Base-by-base conservation (phyloP, 64 coral and sea anemone genomes). In the Anthopleura sola region DNA sequence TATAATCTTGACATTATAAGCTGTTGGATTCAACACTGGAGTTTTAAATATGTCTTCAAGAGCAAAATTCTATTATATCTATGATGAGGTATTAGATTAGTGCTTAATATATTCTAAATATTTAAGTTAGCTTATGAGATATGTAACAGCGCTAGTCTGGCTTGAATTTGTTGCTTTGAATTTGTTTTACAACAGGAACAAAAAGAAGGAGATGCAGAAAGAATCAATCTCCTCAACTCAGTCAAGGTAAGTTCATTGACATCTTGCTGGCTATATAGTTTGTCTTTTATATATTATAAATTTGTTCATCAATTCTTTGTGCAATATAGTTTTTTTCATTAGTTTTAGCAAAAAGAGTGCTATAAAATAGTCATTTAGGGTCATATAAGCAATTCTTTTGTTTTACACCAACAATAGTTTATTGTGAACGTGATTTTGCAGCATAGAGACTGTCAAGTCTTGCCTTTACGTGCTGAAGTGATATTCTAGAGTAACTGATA, bases 181-280 rank as follows among this genome's bases (percentile, higher is more conserved):
- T 71, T 71, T 71, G 14, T 71, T 71, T 71, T 71, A 14, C 31
- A 34, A 71, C 21, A 91, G 89, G 89, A 91, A 6, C 68, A 57
- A 50, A 91, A 91, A n/a, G 89, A 91, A 69, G 89, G 89, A 24
- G 89, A 91, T 86, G 89, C 84, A 49, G 74, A 91, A 56, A 91
- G 89, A 37, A 91, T 86, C 57, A 46, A 78, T 7, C 82, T 91
- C 31, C 76, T 91, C 68, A 91, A 86, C 26, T 86, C 83, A 76
- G 89, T 91, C 37, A 91, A 91, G 89, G 89, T 91, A 86, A 19
- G 23, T n/a, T 62, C 7, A 62, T 10, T 62, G 24, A 62, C 23
- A 62, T 56, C 55, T 56, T 18, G 20, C 40, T 44, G 40, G 40
- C 40, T 44, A 53, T 53, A 15, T 15, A 53, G 16, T 13, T 53